Percentiles rank a stretch among this genome's conserved stretches.
Evolutionary conservation across 1,140 invertebrate genomes (phyloP).

Genomic region (Caenorhabditis latens): DNA sequence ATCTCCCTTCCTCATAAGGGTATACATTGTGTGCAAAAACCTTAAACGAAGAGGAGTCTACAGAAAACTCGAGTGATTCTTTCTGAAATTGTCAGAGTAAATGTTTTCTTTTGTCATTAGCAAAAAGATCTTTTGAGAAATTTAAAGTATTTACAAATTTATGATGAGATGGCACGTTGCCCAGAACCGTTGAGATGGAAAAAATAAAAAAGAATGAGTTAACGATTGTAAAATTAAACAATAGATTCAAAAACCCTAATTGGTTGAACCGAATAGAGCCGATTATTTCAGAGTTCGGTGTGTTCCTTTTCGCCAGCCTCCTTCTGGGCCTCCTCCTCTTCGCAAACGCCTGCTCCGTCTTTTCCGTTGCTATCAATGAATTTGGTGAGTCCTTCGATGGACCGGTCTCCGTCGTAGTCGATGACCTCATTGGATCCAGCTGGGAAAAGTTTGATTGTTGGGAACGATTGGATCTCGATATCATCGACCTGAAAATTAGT

Average conservation of each 20-base stretch:
- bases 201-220: slow-evolving; percentile 24
- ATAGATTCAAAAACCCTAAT: neutral
- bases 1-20: no score
- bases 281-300: slow-evolving; percentile 69
- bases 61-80: no score
- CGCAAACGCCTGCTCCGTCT: slow-evolving; percentile 79
- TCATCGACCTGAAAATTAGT: slow-evolving; percentile 79
- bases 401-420: slow-evolving; percentile 94
- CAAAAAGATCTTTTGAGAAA: no score
- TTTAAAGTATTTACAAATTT: no score
- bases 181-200: neutral
- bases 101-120: no score
- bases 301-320: slow-evolving; percentile 73
- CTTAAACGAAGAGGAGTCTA: no score
- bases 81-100: no score
- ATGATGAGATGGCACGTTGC: neutral
- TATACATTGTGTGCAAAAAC: no score
- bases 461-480: slow-evolving; percentile 93
- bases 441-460: slow-evolving; percentile 92
- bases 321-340: slow-evolving; percentile 75
- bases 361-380: slow-evolving; percentile 88
- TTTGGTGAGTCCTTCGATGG: slow-evolving; percentile 90
- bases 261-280: neutral
- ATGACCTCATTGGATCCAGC: slow-evolving; percentile 82
- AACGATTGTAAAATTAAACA: slow-evolving; percentile 26